These are phyloP conservation scores for Notospermus geniculatus DNA, from an alignment of 1,140 invertebrate genomes.

Conservation along the genomic window DNA sequence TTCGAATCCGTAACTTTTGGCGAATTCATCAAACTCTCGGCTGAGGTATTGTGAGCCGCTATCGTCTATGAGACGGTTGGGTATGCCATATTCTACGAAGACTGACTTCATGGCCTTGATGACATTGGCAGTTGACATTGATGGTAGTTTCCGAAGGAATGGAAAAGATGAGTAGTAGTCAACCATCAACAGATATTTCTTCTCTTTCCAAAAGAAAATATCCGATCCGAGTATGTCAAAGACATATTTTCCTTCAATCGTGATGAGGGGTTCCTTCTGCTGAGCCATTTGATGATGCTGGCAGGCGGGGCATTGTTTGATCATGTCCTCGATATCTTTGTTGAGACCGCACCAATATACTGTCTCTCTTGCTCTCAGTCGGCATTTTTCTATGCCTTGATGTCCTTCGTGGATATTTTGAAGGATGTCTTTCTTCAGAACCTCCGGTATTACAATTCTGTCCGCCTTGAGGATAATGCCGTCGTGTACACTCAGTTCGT, in stretches of 20 bases:
- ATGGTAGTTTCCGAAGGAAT: too few species aligned
- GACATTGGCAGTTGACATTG: too few species aligned
- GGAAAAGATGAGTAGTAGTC: constrained; percentile 10
- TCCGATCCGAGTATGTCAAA: constrained; percentile 10
- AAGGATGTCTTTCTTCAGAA: constrained; percentile 35
- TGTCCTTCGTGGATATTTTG: constrained; percentile 39
- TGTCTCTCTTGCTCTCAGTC: constrained; percentile 17
- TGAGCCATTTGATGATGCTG: too few species aligned
- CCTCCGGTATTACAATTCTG: constrained; percentile 38
- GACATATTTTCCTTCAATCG: too few species aligned
- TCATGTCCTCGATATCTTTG: constrained; percentile 22
- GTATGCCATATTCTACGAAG: too few species aligned
- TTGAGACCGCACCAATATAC: constrained; percentile 28
- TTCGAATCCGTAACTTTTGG: constrained; percentile 46
- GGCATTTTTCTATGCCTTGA: constrained; percentile 34
- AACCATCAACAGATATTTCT: constrained; percentile 9
- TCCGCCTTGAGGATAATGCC: too few species aligned
- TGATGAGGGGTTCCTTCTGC: too few species aligned
- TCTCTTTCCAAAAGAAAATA: not conserved
- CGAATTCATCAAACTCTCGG: constrained; percentile 50
- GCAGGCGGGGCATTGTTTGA: too few species aligned
- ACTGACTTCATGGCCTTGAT: too few species aligned
- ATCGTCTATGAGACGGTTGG: constrained; percentile 49
- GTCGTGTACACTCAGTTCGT: too few species aligned
- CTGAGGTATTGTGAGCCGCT: constrained; percentile 53